Evolutionary conservation across 2,113 vertebrate species (phyloP).

Genomic region (Tachuris rubrigastra): DNA sequence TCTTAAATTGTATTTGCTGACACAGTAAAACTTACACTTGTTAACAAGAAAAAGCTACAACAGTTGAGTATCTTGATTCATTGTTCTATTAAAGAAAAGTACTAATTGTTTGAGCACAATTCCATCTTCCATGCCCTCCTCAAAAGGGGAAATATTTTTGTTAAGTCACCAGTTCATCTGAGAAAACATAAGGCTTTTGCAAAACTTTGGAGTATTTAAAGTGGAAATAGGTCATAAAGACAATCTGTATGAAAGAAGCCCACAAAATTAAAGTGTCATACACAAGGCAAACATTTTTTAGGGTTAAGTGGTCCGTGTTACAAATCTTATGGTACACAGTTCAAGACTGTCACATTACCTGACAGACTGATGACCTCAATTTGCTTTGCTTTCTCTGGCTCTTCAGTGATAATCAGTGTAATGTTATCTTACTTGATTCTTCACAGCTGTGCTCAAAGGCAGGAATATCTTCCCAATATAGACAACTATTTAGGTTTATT

Average conservation of each 20-base stretch:
- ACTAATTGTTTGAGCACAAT: not conserved
- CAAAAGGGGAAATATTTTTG: not conserved
- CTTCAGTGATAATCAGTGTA: not conserved
- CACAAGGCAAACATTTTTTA: not conserved
- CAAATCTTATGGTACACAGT: not conserved
- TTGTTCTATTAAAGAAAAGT: not conserved
- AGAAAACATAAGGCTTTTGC: not conserved
- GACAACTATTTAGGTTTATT: not conserved
- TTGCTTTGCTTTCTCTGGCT: not conserved
- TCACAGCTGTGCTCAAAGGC: not conserved
- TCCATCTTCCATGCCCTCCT: not conserved
- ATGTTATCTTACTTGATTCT: conserved; percentile 7
- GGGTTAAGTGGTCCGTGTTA: not conserved
- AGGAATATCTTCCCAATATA: not conserved
- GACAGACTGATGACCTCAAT: not conserved
- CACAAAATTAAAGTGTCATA: not conserved
- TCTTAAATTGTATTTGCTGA: not conserved
- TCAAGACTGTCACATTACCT: not conserved
- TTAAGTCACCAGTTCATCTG: not conserved
- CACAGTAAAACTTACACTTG: not conserved
- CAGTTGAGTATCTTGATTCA: not conserved
- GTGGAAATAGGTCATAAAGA: not conserved
- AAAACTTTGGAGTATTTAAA: not conserved
- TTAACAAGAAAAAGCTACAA: not conserved
- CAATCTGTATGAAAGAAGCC: not conserved